Evolutionary conservation across 92 coral and sea anemone genomes (phyloP), one percentile per base, ranked within the genome.

Genomic region (Umimayanthus kanabou): DNA sequence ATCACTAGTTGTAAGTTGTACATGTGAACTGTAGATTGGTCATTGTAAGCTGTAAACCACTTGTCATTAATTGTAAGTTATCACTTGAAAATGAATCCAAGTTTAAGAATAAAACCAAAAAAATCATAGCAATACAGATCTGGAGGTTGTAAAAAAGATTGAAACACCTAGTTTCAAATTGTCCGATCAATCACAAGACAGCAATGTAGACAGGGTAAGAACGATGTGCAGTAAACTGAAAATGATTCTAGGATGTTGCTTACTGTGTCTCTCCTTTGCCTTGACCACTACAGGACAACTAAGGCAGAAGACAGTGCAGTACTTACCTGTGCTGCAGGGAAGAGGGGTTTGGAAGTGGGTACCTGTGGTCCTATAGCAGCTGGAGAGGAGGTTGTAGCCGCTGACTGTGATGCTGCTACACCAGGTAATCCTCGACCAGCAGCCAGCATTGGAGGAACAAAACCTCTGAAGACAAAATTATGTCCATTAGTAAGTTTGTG

Each of bases 301-400:
- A 84, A 70, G 47, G 23, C 57, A 15, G n/a, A 67, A 10, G 23
- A 13, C 77, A 40, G 40, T 67, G 42, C 57, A 8, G 88, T 82
- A 80, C 94, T 90, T 93, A 96, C 99, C 98, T 95, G 99, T 39
- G 99, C 99, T 6, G 99, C 94, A 64, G 99, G 99, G 93, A 96
- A 96, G 90, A 96, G 94, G 89, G 98, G 99, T 95, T 95, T 96
- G 93, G 91, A 92, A 79, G 94, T 89, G 65, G 98, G 98, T 88
- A 95, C 94, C 96, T 95, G 98, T 55, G 99, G 98, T 91, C 98
- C 90, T 81, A 93, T 88, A 73, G 92, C 90, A 79, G 92, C 95
- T 55, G 94, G 94, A 83, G 87, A 84, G 47, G 88, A 84, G 58
- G 88, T 85, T 47, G 61, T 16, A 5, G 87, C 14, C 7, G 77